Evolutionary conservation across 2,888 invertebrate species (phyloP).

Genomic region (Fragum sueziense): DNA sequence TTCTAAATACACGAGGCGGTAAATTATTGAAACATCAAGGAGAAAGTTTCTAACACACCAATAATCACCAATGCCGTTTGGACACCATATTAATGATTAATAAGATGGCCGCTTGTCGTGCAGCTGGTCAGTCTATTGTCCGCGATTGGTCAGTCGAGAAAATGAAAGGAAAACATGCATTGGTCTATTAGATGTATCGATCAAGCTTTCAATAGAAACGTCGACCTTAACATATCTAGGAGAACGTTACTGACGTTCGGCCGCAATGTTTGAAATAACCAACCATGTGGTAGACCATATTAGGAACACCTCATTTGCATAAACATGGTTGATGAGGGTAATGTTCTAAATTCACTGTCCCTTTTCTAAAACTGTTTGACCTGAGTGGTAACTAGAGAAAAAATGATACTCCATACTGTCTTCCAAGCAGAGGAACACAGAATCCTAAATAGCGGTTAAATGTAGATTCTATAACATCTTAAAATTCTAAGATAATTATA

Average conservation of each 20-base stretch:
- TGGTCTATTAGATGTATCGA: conserved; percentile 17
- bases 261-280: background rate
- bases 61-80: background rate
- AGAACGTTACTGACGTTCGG: background rate
- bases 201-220: conserved; percentile 5
- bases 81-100: conserved; percentile 19
- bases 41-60: background rate
- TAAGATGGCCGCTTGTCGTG: conserved; percentile 3
- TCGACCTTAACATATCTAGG: background rate
- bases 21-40: background rate
- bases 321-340: background rate
- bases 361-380: no score
- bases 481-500: no score
- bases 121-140: conserved; percentile 15
- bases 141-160: conserved; percentile 16
- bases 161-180: conserved; percentile 22
- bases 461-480: no score
- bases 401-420: no score
- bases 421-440: no score
- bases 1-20: background rate
- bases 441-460: no score
- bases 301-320: background rate
- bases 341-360: no score
- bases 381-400: no score
- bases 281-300: background rate